phyloP scores from a whole-genome alignment of 2,888 invertebrate species.

The Ecdyonurus torrentis region DNA sequence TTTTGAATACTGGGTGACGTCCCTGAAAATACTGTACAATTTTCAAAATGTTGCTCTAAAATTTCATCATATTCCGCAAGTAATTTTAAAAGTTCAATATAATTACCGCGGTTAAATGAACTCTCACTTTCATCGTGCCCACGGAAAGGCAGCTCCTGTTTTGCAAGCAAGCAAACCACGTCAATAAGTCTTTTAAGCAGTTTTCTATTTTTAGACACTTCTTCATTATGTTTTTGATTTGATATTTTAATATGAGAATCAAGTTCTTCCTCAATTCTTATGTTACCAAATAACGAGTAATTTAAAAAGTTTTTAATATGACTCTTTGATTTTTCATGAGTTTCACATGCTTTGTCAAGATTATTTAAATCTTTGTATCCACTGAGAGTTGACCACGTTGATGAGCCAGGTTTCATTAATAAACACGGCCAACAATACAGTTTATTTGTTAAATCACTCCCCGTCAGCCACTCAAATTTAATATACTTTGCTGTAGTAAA shows the following conservation, averaged over 20 bases:
- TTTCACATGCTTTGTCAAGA: not conserved
- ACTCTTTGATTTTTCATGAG: not conserved
- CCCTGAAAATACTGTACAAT: not conserved
- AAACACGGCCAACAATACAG: not conserved
- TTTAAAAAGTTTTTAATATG: not conserved
- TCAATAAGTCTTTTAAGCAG: constrained; percentile 16
- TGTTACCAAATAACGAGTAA: not conserved
- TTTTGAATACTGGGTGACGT: constrained; percentile 3
- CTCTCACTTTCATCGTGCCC: constrained; percentile 12
- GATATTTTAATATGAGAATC: not conserved
- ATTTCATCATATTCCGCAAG: constrained; percentile 6
- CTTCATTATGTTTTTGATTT: constrained; percentile 14
- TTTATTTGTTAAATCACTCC: not conserved
- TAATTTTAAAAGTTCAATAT: constrained; percentile 4
- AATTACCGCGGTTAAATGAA: constrained; percentile 14
- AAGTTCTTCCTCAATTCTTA: not conserved
- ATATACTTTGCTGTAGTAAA: not conserved
- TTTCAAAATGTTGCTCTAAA: constrained; percentile 3
- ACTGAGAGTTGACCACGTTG: too few species aligned
- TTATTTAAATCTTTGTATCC: not conserved
- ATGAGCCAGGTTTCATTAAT: not conserved
- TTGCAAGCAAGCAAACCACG: constrained; percentile 11
- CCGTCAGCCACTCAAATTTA: not conserved
- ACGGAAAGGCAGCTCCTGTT: constrained; percentile 13
- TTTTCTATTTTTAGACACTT: constrained; percentile 15